Evolutionary conservation across 2,113 vertebrate species (phyloP).

Genomic region (Lipophrys pholis): DNA sequence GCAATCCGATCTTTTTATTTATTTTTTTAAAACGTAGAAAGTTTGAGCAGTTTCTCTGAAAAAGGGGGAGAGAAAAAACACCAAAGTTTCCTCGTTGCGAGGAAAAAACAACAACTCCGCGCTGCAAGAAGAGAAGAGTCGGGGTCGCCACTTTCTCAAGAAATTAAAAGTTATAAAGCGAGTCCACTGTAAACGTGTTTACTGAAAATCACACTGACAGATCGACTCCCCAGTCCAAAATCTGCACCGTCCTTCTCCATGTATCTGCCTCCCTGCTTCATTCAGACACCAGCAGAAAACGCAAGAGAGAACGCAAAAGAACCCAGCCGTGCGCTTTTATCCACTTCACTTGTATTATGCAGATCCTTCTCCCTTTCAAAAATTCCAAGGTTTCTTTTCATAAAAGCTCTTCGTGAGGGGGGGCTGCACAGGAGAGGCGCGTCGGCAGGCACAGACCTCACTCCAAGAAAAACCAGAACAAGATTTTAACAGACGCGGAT

Average conservation of each 20-base stretch:
- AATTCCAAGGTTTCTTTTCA: slow-evolving; percentile 70
- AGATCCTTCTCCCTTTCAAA: slow-evolving; percentile 60
- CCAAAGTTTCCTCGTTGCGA: slow-evolving; percentile 55
- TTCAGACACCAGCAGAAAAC: slow-evolving; percentile 68
- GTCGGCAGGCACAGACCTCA: slow-evolving; percentile 83
- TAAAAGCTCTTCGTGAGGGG: slow-evolving; percentile 70
- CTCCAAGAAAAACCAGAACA: slow-evolving; percentile 84
- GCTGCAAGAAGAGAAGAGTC: slow-evolving; percentile 44
- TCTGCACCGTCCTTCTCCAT: slow-evolving; percentile 62
- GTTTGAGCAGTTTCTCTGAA: slow-evolving; percentile 75
- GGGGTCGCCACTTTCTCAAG: slow-evolving; percentile 65
- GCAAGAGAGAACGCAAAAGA: slow-evolving; percentile 64
- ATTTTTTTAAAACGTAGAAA: slow-evolving; percentile 79
- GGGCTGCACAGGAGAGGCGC: slow-evolving; percentile 78
- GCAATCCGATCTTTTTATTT: slow-evolving; percentile 85
- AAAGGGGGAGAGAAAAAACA: slow-evolving; percentile 29
- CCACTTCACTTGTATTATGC: slow-evolving; percentile 68
- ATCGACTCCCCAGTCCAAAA: slow-evolving; percentile 60
- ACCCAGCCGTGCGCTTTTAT: slow-evolving; percentile 65
- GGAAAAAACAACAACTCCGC: slow-evolving; percentile 52
- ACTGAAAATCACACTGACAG: slow-evolving; percentile 73
- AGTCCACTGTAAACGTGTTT: slow-evolving; percentile 68
- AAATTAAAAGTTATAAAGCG: slow-evolving; percentile 66
- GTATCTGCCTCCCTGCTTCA: slow-evolving; percentile 65
- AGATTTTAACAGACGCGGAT: slow-evolving; percentile 85